phyloP scores from a whole-genome alignment of 2,888 invertebrate genomes.

The Chalcosyrphus nemorum region DNA sequence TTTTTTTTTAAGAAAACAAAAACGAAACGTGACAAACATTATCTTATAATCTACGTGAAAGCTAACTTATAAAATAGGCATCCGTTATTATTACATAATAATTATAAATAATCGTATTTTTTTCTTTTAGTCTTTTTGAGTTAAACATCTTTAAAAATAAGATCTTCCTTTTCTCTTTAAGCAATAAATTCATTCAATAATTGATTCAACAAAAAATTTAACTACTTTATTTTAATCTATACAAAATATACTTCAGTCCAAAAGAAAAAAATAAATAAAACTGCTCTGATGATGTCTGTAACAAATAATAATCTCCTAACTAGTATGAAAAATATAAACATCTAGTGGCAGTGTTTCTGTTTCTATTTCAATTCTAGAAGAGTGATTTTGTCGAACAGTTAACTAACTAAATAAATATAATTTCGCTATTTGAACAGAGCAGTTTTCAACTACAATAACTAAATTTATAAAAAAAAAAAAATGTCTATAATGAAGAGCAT shows the following conservation, averaged over 20 bases:
- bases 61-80: neutral
- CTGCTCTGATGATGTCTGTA: neutral
- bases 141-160: constrained; percentile 10
- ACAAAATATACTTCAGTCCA: constrained; percentile 51
- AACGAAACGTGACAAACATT: constrained; percentile 18
- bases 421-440: neutral
- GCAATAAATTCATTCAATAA: constrained; percentile 15
- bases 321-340: neutral
- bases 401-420: neutral
- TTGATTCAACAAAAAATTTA: constrained; percentile 10
- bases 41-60: constrained; percentile 17
- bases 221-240: constrained; percentile 28
- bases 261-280: constrained; percentile 5
- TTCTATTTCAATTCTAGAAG: neutral
- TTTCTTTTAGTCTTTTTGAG: constrained; percentile 16
- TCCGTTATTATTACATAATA: constrained; percentile 11
- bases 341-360: neutral
- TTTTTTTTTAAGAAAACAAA: constrained; percentile 1
- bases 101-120: constrained; percentile 12
- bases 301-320: neutral
- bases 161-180: too few relatives aligned
- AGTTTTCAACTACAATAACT: neutral
- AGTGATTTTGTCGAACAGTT: neutral
- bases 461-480: constrained; percentile 3
- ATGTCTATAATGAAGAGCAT: constrained; percentile 13